phyloP scores from a whole-genome alignment of 2,113 vertebrate species.

The Heliornis fulica region DNA sequence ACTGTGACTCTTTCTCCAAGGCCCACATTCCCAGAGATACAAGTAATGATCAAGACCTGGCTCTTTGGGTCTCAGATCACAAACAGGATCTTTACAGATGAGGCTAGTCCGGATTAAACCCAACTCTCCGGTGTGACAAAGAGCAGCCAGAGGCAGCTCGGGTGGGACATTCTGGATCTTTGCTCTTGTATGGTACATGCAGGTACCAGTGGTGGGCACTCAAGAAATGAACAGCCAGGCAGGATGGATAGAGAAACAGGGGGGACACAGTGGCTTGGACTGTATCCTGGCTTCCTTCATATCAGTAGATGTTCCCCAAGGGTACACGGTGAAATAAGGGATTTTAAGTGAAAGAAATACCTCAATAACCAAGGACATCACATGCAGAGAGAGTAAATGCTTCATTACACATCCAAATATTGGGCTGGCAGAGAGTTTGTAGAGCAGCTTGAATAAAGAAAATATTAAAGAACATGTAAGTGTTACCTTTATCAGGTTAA shows the following conservation, averaged over 20 bases:
- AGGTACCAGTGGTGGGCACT: background rate
- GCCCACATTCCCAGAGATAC: background rate
- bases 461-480: background rate
- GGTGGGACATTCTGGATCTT: background rate
- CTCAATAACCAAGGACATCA: background rate
- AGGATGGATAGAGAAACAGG: background rate
- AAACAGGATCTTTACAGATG: background rate
- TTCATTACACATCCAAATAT: background rate
- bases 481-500: background rate
- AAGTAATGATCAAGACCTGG: background rate
- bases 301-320: background rate
- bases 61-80: background rate
- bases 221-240: background rate
- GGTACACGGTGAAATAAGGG: background rate
- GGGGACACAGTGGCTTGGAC: background rate
- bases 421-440: background rate
- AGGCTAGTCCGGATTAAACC: background rate
- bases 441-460: background rate
- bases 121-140: rapidly evolving
- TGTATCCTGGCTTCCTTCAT: background rate
- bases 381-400: background rate
- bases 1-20: background rate
- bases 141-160: background rate
- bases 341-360: background rate
- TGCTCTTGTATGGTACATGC: background rate